Base-by-base conservation (phyloP, 2,113 vertebrate genomes). In the Neolamprologus brichardi region DNA sequence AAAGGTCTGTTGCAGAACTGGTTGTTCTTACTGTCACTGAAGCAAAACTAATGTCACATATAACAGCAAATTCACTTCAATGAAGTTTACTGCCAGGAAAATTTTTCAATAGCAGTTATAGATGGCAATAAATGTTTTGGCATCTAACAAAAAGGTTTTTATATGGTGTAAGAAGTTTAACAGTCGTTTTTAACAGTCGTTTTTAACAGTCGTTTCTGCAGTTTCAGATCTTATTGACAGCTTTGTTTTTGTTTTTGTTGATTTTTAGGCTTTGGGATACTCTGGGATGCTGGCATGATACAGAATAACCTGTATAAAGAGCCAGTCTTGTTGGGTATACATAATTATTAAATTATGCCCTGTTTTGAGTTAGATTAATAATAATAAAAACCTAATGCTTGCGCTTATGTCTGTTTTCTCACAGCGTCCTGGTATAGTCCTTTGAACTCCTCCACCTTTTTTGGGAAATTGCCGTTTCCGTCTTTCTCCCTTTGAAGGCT, bases 401-500 rank as follows among this genome's bases (percentile, higher is more conserved):
- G 41, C 10, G 25, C 70, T 49, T 51, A 12, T 62, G 14, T 28
- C 5, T 41, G n/a, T 80, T n/a, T 12, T 39, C 10, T 17, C 10
- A 8, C 18, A 23, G 1, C 14, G 18, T 14, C 25, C n/a, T 7
- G 41, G 41, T 10, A 7, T 83, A 81, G 20, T 4, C 18, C 41
- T 34, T 72, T 60, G 81, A 70, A 49, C n/a, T 39, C 72, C 30
- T 54, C 32, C 30, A 39, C 32, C 17, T 37, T 44, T 64, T 64
- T 62, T 51, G 77, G 91, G 87, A 94, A 90, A 84, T 37, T 20
- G 62, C 64, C 39, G 89, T 83, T 93, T 93, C 84, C 88, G 62
- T 85, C 54, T 12, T 14, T 20, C 39, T 51, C 37, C 34, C 90
- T 95, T 93, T 93, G 91, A 93, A 89, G 91, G 30, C 83, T 34